Base-by-base conservation (phyloP, 2,888 invertebrate genomes). In the Atrina japonica region DNA sequence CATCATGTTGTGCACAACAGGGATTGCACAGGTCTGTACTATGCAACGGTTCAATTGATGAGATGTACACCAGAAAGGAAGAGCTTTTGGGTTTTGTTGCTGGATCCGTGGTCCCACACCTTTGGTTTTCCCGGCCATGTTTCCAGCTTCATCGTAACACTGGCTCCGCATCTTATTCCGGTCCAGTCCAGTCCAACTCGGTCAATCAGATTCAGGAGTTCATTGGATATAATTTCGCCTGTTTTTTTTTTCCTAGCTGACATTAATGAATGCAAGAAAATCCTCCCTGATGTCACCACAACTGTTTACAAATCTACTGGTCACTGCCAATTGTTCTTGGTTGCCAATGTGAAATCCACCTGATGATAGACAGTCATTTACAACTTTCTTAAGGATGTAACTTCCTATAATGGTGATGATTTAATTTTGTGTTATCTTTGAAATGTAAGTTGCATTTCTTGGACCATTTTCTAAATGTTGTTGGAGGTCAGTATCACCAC, bases 281-380 rank as follows among this genome's bases (percentile, higher is more conserved):
- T 59, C 56, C n/a, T 66, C 49, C 27, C 56, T 27, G 45, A 66
- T 59, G 25, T 27, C 50, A 61, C 74, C 66, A 30, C 40, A 52
- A 30, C 27, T 27, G 64, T 66, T 41, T 3, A 58, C 41, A 63
- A 56, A 74, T 18, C 69, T 47, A 16, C 66, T n/a, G 47, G 61
- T 61, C 23, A 70, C 47, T 11, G 69, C 66, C 47, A 70, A 27
- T 61, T 73, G 69, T 49, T 73, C 73, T 18, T 70, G 27, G 27
- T 70, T 73, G 11, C 63, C 50, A 6, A 69, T 60, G 40, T 70
- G 61, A 2, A 70, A 61, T 55, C 70, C 66, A 70, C 58, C 69
- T 11, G 73, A 60, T 49, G 49, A 49, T n/a, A n/a, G n/a, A n/a
- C n/a, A n/a, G n/a, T n/a, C n/a, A n/a, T n/a, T n/a, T n/a, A n/a